These are phyloP conservation scores for Heliconius charithonia DNA, from an alignment of 2,888 invertebrate genomes.

Conservation along the genomic window DNA sequence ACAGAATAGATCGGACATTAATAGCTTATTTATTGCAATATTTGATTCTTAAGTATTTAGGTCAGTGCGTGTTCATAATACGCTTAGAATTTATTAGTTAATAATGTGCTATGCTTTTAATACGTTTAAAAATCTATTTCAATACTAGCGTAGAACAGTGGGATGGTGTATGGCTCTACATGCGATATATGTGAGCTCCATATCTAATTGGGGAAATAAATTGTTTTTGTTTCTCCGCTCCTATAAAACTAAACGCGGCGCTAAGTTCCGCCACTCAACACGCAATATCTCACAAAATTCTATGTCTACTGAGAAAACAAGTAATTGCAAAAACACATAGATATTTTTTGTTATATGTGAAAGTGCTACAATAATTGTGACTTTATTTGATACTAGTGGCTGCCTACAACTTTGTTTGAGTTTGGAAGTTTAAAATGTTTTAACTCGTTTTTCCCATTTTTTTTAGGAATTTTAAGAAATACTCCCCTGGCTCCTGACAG, in stretches of 20 bases:
- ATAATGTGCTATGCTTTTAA: not conserved
- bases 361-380: too few relatives aligned
- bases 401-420: too few relatives aligned
- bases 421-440: too few relatives aligned
- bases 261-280: not conserved
- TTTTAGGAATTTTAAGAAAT: too few relatives aligned
- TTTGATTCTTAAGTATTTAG: slow-evolving; percentile 1
- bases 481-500: too few relatives aligned
- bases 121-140: not conserved
- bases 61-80: slow-evolving; percentile 19
- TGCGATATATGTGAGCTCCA: too few relatives aligned
- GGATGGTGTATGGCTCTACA: too few relatives aligned
- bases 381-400: too few relatives aligned
- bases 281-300: not conserved
- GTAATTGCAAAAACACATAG: not conserved
- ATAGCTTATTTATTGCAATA: slow-evolving; percentile 9
- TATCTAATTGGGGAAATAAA: not conserved
- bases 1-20: not conserved
- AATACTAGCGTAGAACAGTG: not conserved
- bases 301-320: not conserved
- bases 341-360: too few relatives aligned
- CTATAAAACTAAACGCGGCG: not conserved
- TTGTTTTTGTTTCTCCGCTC: not conserved
- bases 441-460: too few relatives aligned
- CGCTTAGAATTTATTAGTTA: not conserved